These are phyloP conservation scores for Lepus timidus DNA, from an alignment of 2,113 vertebrate species.

Conservation along the genomic window DNA sequence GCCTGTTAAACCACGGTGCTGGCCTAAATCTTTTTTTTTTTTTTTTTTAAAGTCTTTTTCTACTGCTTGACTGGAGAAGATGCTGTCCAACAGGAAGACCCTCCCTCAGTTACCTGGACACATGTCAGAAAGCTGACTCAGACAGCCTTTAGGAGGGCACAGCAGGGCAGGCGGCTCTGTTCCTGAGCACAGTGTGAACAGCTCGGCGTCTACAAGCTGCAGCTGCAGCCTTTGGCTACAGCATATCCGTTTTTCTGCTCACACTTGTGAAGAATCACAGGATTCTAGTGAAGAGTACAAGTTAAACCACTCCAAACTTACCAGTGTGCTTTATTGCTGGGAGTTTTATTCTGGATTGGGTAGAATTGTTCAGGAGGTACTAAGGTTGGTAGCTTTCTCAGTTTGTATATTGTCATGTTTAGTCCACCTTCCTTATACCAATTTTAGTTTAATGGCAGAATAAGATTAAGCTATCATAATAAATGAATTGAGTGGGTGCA, in stretches of 20 bases:
- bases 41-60: neutral
- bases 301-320: constrained; percentile 59
- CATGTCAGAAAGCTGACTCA: constrained; percentile 45
- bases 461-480: constrained; percentile 67
- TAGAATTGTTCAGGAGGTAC: constrained; percentile 10
- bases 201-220: constrained; percentile 63
- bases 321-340: neutral
- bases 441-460: constrained; percentile 71
- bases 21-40: too few relatives aligned
- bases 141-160: constrained; percentile 11
- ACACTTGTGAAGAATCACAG: constrained; percentile 61
- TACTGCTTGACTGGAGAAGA: constrained; percentile 15
- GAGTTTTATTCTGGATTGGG: constrained; percentile 44
- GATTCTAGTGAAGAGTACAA: constrained; percentile 26
- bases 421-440: constrained; percentile 40
- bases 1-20: too few relatives aligned
- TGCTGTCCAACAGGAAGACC: constrained; percentile 23
- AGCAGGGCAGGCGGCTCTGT: neutral
- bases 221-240: constrained; percentile 64
- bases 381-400: constrained; percentile 48
- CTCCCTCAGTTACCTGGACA: constrained; percentile 24
- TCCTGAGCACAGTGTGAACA: constrained; percentile 49
- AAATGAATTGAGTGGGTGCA: constrained; percentile 73
- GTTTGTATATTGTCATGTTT: constrained; percentile 65
- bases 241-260: constrained; percentile 51